These are phyloP conservation scores for Babyrousa celebensis DNA, from an alignment of 2,797 vertebrate genomes.

Conservation along the genomic window DNA sequence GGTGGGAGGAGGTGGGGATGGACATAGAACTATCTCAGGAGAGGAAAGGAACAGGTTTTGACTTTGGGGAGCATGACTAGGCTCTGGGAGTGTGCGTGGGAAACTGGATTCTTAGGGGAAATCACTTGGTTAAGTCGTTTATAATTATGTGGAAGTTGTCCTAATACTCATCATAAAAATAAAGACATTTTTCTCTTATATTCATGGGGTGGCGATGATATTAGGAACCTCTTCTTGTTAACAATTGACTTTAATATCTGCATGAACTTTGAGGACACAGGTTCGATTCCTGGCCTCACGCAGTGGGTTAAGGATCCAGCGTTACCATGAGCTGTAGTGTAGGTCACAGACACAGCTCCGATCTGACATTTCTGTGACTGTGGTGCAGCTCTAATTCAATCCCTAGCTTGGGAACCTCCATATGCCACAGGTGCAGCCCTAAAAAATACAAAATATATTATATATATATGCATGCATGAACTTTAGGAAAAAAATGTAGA, in stretches of 20 bases:
- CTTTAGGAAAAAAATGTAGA: not conserved
- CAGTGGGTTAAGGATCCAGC: too few species aligned
- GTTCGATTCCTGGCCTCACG: too few species aligned
- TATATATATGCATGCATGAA: not conserved
- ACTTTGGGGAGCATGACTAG: not conserved
- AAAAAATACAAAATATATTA: too few species aligned
- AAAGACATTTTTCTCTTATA: not conserved
- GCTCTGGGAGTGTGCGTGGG: not conserved
- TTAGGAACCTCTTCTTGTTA: not conserved
- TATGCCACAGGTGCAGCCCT: too few species aligned
- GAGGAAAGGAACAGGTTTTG: not conserved
- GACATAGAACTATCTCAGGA: not conserved
- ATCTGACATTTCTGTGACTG: too few species aligned
- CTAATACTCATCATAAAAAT: not conserved
- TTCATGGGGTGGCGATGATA: not conserved
- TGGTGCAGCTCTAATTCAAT: too few species aligned
- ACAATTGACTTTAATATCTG: not conserved
- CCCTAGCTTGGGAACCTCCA: too few species aligned
- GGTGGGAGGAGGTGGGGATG: not conserved
- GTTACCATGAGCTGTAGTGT: too few species aligned
- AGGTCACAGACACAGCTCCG: too few species aligned
- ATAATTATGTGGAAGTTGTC: not conserved
- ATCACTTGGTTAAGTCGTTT: not conserved
- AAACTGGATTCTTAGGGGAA: not conserved
- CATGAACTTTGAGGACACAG: not conserved